Evolutionary conservation across 2,113 vertebrate species (phyloP).

Genomic region (Leptobrachium leishanense): DNA sequence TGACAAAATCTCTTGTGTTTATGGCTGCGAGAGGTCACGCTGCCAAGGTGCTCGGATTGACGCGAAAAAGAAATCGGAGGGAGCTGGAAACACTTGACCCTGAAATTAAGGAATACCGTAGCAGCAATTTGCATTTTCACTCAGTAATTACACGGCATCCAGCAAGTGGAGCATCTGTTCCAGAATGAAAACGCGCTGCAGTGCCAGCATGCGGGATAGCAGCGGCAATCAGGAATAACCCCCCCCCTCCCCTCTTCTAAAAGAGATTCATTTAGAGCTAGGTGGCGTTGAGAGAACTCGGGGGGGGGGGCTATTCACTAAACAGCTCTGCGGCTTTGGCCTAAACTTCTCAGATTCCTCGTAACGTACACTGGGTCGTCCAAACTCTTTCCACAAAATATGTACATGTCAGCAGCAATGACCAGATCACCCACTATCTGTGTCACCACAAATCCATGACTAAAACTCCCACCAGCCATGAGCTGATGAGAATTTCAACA

Average conservation of each 20-base stretch:
- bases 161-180: slow-evolving; percentile 54
- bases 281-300: neutral
- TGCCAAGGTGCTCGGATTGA: slow-evolving; percentile 31
- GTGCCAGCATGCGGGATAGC: slow-evolving; percentile 51
- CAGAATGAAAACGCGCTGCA: slow-evolving; percentile 49
- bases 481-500: too few species aligned
- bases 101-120: slow-evolving; percentile 51
- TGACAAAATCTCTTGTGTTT: slow-evolving; percentile 18
- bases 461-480: too few species aligned
- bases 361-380: too few species aligned
- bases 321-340: neutral
- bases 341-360: neutral
- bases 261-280: slow-evolving; percentile 31
- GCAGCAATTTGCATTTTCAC: slow-evolving; percentile 45
- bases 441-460: too few species aligned
- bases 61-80: slow-evolving; percentile 15
- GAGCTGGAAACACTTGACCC: slow-evolving; percentile 52
- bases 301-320: neutral
- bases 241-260: slow-evolving; percentile 8
- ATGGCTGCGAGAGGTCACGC: slow-evolving; percentile 10
- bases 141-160: slow-evolving; percentile 45
- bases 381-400: too few species aligned
- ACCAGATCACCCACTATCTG: too few species aligned
- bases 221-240: slow-evolving; percentile 14
- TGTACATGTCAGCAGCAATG: too few species aligned